Conservation (phyloP, 2,888 invertebrate species). For the Macaria notata region DNA sequence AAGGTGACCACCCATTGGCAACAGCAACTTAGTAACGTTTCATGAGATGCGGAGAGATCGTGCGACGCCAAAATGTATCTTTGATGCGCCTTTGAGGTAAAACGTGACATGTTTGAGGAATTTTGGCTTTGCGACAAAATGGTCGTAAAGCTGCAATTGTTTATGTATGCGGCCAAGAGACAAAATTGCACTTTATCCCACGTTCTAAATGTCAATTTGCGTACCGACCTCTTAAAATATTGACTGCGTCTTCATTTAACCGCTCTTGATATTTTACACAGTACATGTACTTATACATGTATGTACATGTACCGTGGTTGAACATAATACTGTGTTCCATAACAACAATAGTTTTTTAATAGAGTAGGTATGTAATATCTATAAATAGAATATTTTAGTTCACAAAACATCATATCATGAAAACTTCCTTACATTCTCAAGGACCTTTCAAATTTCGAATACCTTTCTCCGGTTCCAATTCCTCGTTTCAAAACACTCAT, state of each 20-base stretch:
- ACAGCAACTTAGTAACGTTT: constrained; percentile 37
- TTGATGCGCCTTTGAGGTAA: constrained; percentile 9
- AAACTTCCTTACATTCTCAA: constrained; percentile 41
- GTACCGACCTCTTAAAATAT: too few relatives aligned
- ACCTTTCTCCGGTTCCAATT: constrained; percentile 23
- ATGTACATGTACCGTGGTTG: too few relatives aligned
- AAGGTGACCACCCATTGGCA: constrained; percentile 31
- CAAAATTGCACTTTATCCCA: constrained; percentile 30
- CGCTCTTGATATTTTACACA: too few relatives aligned
- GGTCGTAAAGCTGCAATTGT: constrained; percentile 10
- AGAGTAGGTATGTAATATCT: not conserved
- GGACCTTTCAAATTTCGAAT: constrained; percentile 38
- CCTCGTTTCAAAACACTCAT: constrained; percentile 23
- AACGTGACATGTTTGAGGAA: constrained; percentile 9
- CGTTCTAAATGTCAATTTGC: not conserved
- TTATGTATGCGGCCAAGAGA: constrained; percentile 3
- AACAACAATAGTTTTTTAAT: not conserved
- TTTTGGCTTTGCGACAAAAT: constrained; percentile 10
- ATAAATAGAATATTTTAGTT: not conserved
- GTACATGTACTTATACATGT: too few relatives aligned
- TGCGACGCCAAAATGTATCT: constrained; percentile 35
- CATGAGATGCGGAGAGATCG: constrained; percentile 34
- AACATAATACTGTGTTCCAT: too few relatives aligned
- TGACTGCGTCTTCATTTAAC: too few relatives aligned
- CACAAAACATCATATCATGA: not conserved